Conservation (phyloP, 2,113 vertebrate species). For the Microtus oregoni region DNA sequence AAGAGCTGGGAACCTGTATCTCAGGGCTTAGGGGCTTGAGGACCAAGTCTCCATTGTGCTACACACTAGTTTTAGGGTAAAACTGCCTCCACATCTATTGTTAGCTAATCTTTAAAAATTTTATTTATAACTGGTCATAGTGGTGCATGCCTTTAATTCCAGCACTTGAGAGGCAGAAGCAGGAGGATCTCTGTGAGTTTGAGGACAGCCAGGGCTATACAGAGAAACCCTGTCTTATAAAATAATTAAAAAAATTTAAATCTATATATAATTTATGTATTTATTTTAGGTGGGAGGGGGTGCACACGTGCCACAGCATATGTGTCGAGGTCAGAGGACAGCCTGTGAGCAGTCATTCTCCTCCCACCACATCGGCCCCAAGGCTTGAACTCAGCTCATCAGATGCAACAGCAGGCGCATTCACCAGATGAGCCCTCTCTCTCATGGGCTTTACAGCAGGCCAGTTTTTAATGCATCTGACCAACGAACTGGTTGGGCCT, state of each 20-base stretch:
- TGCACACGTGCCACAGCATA: background rate
- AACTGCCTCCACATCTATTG: background rate
- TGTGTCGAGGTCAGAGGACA: background rate
- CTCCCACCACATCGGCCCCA: background rate
- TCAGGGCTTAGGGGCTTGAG: background rate
- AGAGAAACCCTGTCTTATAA: background rate
- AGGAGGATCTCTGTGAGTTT: background rate
- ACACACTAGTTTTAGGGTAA: background rate
- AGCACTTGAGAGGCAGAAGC: background rate
- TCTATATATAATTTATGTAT: background rate
- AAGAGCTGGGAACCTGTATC: background rate
- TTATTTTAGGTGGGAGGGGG: background rate
- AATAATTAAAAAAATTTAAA: too few species aligned
- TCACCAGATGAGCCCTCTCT: background rate
- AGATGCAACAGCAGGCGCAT: too few species aligned
- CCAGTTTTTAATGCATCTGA: slow-evolving; percentile 8
- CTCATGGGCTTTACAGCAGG: background rate
- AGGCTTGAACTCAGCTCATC: background rate
- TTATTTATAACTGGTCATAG: background rate
- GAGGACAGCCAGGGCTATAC: background rate
- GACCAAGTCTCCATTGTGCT: slow-evolving; percentile 33
- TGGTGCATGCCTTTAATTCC: background rate
- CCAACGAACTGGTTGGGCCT: background rate
- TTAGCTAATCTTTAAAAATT: background rate
- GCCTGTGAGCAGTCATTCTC: background rate